A percentile compares a stretch with the other conserved stretches of the same genome.
Evolutionary conservation across 2,113 vertebrate genomes (phyloP).

Genomic region (Myrmophylax atrothorax): DNA sequence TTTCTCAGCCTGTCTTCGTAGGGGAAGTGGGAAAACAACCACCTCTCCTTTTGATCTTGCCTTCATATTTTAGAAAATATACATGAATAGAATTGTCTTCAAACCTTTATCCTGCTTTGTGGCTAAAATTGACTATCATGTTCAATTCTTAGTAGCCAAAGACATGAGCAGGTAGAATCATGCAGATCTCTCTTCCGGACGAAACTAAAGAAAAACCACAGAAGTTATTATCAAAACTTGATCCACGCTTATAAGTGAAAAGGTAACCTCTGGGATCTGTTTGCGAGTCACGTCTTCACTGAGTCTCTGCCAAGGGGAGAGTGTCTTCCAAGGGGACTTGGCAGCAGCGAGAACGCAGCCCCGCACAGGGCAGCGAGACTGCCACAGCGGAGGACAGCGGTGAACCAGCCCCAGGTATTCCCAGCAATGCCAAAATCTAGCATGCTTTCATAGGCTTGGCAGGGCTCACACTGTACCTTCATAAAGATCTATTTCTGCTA

Average conservation of each 20-base stretch:
- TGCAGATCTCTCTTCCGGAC: not conserved
- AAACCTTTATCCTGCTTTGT: not conserved
- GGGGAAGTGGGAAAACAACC: not conserved
- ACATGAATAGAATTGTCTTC: not conserved
- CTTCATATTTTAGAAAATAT: not conserved
- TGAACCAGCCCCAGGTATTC: too few relatives aligned
- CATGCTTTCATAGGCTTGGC: rapidly evolving
- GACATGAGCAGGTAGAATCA: not conserved
- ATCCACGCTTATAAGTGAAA: not conserved
- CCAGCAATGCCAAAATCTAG: not conserved
- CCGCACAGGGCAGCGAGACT: not conserved
- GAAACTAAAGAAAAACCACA: not conserved
- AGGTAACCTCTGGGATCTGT: not conserved
- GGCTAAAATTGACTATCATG: not conserved
- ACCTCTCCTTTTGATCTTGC: not conserved
- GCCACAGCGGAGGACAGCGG: rapidly evolving
- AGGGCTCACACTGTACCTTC: not conserved
- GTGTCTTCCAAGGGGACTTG: too few relatives aligned
- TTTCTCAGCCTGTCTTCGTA: not conserved
- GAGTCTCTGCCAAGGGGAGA: rapidly evolving
- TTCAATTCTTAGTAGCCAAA: not conserved
- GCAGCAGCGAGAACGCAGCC: too few relatives aligned
- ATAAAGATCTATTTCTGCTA: not conserved
- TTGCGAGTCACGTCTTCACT: rapidly evolving
- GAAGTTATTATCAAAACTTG: not conserved